Evolutionary conservation across 2,888 invertebrate species (phyloP).

Genomic region (Himalopsyche anomala): DNA sequence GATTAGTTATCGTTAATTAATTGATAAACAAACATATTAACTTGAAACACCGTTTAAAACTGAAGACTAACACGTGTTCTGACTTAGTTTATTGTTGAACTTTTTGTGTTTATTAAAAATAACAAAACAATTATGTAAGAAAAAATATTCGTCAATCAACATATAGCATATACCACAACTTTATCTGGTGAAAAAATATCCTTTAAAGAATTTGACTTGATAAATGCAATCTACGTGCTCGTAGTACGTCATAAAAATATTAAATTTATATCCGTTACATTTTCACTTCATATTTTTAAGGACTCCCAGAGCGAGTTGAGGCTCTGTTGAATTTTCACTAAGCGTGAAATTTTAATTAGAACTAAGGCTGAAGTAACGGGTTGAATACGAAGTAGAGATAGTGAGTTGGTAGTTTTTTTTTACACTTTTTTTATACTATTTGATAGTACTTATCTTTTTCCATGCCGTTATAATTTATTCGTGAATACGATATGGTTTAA

Average conservation of each 20-base stretch:
- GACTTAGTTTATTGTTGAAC: too few species aligned
- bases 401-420: neutral
- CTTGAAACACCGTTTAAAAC: too few species aligned
- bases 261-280: neutral
- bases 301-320: neutral
- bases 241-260: neutral
- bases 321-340: conserved; percentile 6
- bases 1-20: too few species aligned
- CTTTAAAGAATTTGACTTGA: neutral
- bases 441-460: neutral
- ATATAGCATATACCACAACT: too few species aligned
- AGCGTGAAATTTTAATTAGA: conserved; percentile 5
- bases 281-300: neutral
- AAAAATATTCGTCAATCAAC: too few species aligned
- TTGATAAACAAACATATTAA: too few species aligned
- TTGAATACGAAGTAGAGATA: neutral
- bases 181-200: neutral
- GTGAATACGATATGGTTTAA: too few species aligned
- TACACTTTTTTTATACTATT: neutral
- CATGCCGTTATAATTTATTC: too few species aligned
- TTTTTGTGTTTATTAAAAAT: too few species aligned
- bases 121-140: too few species aligned
- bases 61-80: too few species aligned
- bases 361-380: neutral
- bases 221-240: neutral